A percentile compares a stretch with the other conserved stretches of the same genome.
phyloP scores from a whole-genome alignment of 2,888 invertebrate genomes.

The Polydrusus cervinus region DNA sequence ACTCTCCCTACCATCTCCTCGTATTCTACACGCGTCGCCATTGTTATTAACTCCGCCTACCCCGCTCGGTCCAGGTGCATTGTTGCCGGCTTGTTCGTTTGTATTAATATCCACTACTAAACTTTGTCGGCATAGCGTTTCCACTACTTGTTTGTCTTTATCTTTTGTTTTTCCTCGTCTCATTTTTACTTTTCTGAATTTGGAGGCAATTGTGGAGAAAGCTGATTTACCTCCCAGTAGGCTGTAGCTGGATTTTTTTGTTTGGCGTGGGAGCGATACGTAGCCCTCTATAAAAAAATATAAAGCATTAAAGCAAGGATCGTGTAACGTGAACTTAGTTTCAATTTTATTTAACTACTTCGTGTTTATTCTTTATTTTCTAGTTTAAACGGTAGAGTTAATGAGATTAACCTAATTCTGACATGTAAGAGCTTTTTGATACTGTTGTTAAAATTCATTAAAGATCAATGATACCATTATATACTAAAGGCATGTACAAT shows the following conservation, averaged over 20 bases:
- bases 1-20: constrained; percentile 12
- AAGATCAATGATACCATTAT: no score
- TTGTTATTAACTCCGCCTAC: constrained; percentile 40
- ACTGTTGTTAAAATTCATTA: no score
- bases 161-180: constrained; percentile 65
- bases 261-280: constrained; percentile 73
- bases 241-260: constrained; percentile 65
- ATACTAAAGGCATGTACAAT: no score
- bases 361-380: no score
- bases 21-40: constrained; percentile 42
- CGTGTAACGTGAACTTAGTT: no score
- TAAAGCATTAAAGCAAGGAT: no score
- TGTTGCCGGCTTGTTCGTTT: constrained; percentile 24
- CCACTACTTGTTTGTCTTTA: constrained; percentile 76
- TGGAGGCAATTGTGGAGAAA: constrained; percentile 76
- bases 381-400: no score
- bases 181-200: constrained; percentile 76
- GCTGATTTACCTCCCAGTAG: constrained; percentile 70
- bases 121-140: constrained; percentile 84
- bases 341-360: no score
- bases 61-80: not conserved
- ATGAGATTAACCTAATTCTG: no score
- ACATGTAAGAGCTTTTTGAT: no score
- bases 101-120: constrained; percentile 77
- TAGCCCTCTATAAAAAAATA: constrained; percentile 65